Conservation (phyloP, 2,888 invertebrate genomes). For the Drosophila neotestacea region DNA sequence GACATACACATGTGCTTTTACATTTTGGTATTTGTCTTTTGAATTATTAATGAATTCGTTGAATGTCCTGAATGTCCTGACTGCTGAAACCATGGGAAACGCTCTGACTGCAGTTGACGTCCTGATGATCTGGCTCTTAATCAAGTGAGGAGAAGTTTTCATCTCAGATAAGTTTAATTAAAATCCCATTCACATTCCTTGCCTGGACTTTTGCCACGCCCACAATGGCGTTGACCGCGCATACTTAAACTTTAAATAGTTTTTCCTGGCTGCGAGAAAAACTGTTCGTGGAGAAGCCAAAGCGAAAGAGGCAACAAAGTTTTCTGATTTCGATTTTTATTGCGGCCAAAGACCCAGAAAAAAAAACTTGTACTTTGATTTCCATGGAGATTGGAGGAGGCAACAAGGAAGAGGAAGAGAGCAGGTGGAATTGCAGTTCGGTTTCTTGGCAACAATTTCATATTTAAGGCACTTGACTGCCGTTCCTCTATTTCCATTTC, state of each 20-base stretch:
- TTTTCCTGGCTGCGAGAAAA: constrained; percentile 26
- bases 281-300: constrained; percentile 8
- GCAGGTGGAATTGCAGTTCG: constrained; percentile 27
- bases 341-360: constrained; percentile 46
- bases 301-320: constrained; percentile 48
- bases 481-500: constrained; percentile 14
- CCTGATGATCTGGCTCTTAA: constrained; percentile 55
- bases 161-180: constrained; percentile 72
- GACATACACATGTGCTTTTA: constrained; percentile 27
- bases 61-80: constrained; percentile 48
- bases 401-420: constrained; percentile 7
- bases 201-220: constrained; percentile 28
- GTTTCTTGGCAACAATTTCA: constrained; percentile 80
- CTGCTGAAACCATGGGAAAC: constrained; percentile 1
- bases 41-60: constrained; percentile 83
- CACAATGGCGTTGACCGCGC: constrained; percentile 35
- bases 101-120: constrained; percentile 26
- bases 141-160: constrained; percentile 46
- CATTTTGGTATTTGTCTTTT: constrained; percentile 81
- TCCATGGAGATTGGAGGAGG: constrained; percentile 46
- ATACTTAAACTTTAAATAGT: constrained; percentile 53
- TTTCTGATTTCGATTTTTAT: constrained; percentile 75
- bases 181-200: constrained; percentile 50
- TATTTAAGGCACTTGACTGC: constrained; percentile 59
- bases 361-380: constrained; percentile 13